Conservation (phyloP, 2,113 vertebrate species). For the Neomonachus schauinslandi region DNA sequence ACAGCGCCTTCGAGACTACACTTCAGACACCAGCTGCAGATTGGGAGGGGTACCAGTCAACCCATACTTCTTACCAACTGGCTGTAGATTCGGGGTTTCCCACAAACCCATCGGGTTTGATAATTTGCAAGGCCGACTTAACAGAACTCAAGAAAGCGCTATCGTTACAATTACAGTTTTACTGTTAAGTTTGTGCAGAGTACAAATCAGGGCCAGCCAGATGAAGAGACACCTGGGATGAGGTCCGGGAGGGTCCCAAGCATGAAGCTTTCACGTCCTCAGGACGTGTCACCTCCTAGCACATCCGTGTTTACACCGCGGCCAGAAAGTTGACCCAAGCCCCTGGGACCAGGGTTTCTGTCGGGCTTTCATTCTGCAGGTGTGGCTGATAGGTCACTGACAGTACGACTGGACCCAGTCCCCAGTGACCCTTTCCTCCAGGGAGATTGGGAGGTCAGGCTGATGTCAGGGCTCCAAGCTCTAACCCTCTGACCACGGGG, state of each 20-base stretch:
- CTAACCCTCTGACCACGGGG: neutral
- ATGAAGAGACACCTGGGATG: neutral
- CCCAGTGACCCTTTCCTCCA: neutral
- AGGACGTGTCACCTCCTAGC: neutral
- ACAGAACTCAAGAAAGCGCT: neutral
- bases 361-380: neutral
- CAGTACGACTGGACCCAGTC: accelerated
- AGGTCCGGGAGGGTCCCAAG: neutral
- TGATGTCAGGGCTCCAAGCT: neutral
- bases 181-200: neutral
- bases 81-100: neutral
- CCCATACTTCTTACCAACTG: neutral
- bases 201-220: neutral
- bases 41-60: neutral
- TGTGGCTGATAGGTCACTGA: neutral
- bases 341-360: neutral
- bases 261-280: neutral
- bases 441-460: neutral
- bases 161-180: neutral
- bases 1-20: neutral
- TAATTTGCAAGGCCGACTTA: neutral
- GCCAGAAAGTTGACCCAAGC: neutral
- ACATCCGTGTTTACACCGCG: neutral
- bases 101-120: neutral
- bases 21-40: neutral